These are phyloP conservation scores for Teleopsis dalmanni DNA, from an alignment of 1,140 invertebrate species.

Conservation along the genomic window DNA sequence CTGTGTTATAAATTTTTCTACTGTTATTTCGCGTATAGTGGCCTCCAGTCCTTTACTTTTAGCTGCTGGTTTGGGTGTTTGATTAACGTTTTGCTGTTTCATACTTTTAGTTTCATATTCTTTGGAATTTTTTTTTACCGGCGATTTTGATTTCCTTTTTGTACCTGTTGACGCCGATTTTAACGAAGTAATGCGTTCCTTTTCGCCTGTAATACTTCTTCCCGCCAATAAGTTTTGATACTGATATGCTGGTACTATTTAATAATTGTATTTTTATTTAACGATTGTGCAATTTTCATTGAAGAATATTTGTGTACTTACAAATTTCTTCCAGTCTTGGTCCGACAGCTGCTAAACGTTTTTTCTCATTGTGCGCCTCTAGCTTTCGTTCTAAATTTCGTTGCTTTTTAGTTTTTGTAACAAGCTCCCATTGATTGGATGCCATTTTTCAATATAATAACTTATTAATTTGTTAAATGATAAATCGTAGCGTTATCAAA, in stretches of 20 bases:
- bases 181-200: constrained; percentile 6
- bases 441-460: constrained; percentile 50
- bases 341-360: constrained; percentile 53
- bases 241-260: constrained; percentile 29
- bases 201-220: constrained; percentile 14
- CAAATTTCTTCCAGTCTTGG: constrained; percentile 59
- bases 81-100: constrained; percentile 13
- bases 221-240: constrained; percentile 24
- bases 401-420: constrained; percentile 63
- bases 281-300: background rate
- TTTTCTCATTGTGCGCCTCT: constrained; percentile 43
- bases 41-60: constrained; percentile 59
- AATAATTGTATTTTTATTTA: background rate
- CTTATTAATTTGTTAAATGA: too few species aligned
- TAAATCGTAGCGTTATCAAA: too few species aligned
- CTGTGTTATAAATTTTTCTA: constrained; percentile 28
- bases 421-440: constrained; percentile 66
- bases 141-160: constrained; percentile 43
- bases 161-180: constrained; percentile 11
- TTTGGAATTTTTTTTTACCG: constrained; percentile 47
- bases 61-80: constrained; percentile 50
- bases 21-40: constrained; percentile 45
- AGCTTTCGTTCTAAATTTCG: constrained; percentile 47
- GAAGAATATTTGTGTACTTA: constrained; percentile 40
- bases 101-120: constrained; percentile 11